Evolutionary conservation across 2,888 invertebrate species (phyloP).

Genomic region (Plusia festucae): DNA sequence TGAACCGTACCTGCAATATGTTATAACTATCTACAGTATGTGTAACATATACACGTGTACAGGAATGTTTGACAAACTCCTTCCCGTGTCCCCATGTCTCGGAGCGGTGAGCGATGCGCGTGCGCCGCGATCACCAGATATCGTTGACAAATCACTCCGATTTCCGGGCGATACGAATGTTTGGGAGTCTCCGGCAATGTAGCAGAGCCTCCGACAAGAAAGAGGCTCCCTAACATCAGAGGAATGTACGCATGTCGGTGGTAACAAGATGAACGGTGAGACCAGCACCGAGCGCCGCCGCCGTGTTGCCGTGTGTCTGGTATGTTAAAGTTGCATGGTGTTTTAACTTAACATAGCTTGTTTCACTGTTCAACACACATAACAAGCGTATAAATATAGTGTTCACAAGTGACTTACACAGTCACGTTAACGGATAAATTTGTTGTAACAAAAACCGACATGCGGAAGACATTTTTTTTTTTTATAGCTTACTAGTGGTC

Average conservation of each 20-base stretch:
- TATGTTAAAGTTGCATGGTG: neutral
- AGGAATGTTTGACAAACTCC: conserved; percentile 45
- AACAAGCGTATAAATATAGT: too few relatives aligned
- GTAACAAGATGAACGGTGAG: neutral
- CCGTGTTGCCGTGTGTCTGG: too few relatives aligned
- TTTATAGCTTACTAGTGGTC: too few relatives aligned
- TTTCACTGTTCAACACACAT: neutral
- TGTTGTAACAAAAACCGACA: too few relatives aligned
- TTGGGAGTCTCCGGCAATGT: conserved; percentile 14
- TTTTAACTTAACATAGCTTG: neutral
- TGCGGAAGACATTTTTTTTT: too few relatives aligned
- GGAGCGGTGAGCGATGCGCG: conserved; percentile 37
- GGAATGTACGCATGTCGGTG: neutral
- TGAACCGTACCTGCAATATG: neutral
- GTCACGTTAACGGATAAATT: too few relatives aligned
- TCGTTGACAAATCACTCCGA: conserved; percentile 51
- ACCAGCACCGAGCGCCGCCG: too few relatives aligned
- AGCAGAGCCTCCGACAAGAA: conserved; percentile 5
- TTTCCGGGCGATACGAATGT: conserved; percentile 29
- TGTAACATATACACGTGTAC: neutral
- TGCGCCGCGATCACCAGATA: conserved; percentile 43
- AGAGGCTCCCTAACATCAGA: neutral
- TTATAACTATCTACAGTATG: neutral
- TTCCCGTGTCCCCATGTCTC: conserved; percentile 33
- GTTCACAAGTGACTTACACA: too few relatives aligned